Conservation (phyloP, 2,888 invertebrate genomes). For the Stictocephala bisonia region DNA sequence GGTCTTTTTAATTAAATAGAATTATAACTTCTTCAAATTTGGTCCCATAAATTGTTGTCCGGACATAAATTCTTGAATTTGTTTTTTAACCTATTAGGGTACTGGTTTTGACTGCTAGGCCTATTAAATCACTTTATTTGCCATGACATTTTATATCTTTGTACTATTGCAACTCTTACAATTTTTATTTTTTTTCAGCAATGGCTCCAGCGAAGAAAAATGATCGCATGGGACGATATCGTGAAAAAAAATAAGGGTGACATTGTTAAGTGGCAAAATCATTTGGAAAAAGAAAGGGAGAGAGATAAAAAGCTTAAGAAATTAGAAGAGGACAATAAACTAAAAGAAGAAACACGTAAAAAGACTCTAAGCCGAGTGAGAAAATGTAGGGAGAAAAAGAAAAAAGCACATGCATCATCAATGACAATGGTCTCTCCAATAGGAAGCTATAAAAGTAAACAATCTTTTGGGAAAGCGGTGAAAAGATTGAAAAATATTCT, state of each 20-base stretch:
- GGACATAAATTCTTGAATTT: neutral
- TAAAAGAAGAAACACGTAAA: neutral
- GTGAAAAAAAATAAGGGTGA: conserved; percentile 3
- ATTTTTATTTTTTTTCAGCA: conserved; percentile 9
- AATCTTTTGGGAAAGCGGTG: conserved; percentile 20
- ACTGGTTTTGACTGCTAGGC: conserved; percentile 8
- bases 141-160: neutral
- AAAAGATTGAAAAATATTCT: conserved; percentile 28
- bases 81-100: neutral
- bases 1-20: neutral
- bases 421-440: conserved; percentile 16
- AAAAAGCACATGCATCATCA: neutral
- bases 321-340: conserved; percentile 22
- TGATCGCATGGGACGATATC: neutral
- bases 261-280: conserved; percentile 3
- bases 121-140: neutral
- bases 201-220: conserved; percentile 28
- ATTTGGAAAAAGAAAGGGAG: conserved; percentile 12
- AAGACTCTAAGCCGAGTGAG: conserved; percentile 1
- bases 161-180: neutral
- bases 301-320: neutral
- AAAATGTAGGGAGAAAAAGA: conserved; percentile 23
- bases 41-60: neutral
- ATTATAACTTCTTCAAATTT: conserved; percentile 15
- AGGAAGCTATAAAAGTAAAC: conserved; percentile 30